Percentiles rank a stretch among this genome's conserved stretches.
phyloP scores from a whole-genome alignment of 1,140 invertebrate genomes.

The Drosophila pectinifera region DNA sequence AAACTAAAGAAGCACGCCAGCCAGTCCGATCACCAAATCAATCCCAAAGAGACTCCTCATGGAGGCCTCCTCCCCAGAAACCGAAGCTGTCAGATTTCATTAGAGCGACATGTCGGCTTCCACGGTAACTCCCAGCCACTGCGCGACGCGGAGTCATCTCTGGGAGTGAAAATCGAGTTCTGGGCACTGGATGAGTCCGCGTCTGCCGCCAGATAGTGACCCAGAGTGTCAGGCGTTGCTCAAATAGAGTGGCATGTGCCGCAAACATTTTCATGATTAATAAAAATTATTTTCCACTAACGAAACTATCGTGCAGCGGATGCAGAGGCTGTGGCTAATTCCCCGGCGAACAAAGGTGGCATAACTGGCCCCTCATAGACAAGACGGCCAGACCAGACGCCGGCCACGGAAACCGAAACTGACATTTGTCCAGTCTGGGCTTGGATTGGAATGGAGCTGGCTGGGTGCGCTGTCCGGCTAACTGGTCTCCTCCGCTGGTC shows the following conservation, averaged over 20 bases:
- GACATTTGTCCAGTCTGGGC: constrained; percentile 65
- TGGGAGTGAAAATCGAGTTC: constrained; percentile 22
- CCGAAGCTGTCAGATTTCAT: constrained; percentile 77
- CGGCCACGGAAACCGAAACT: constrained; percentile 50
- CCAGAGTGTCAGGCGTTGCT: constrained; percentile 38
- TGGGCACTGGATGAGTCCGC: neutral
- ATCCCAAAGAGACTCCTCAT: constrained; percentile 24
- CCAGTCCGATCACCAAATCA: constrained; percentile 13
- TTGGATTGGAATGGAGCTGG: constrained; percentile 10
- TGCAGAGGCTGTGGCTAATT: constrained; percentile 42
- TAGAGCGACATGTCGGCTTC: constrained; percentile 59
- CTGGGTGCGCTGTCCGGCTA: constrained; percentile 48
- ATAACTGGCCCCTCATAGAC: constrained; percentile 79
- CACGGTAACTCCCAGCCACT: constrained; percentile 19
- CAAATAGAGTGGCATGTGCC: constrained; percentile 79
- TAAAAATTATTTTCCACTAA: constrained; percentile 64
- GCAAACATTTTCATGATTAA: constrained; percentile 80
- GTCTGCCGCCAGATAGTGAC: constrained; percentile 10
- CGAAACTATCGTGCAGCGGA: constrained; percentile 36
- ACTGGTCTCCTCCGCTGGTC: constrained; percentile 34
- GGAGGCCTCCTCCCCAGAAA: constrained; percentile 10
- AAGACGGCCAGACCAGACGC: constrained; percentile 49
- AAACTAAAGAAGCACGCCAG: constrained; percentile 10
- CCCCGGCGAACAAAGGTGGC: constrained; percentile 68
- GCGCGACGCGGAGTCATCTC: constrained; percentile 22